Evolutionary conservation across 2,797 vertebrate species (phyloP).

Genomic region (Odontamblyopus lacepedii): DNA sequence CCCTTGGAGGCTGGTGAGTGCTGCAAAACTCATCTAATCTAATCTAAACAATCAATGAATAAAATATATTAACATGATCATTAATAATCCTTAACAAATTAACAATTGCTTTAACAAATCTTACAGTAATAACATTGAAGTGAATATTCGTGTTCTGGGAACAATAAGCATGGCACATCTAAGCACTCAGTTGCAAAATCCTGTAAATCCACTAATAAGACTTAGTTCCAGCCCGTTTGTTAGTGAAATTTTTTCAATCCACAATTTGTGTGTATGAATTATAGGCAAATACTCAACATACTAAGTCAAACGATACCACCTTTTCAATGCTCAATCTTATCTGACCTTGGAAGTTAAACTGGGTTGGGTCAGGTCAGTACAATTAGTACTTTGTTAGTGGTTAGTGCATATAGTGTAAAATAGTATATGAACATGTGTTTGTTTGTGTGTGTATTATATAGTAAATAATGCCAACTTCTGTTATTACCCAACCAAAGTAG

Average conservation of each 20-base stretch:
- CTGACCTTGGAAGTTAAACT: no score
- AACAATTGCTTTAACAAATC: background rate
- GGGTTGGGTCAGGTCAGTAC: no score
- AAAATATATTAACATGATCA: background rate
- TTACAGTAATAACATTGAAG: no score
- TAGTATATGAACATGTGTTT: no score
- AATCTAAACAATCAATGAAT: background rate
- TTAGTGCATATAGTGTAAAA: no score
- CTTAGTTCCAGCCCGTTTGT: background rate
- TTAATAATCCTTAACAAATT: background rate
- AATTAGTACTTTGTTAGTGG: no score
- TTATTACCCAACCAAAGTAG: background rate
- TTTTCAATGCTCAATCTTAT: no score
- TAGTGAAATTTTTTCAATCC: background rate
- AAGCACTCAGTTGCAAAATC: background rate
- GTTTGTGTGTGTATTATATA: no score
- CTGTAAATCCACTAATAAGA: constrained; percentile 1
- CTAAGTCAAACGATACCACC: no score
- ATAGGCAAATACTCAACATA: background rate
- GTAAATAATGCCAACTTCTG: background rate
- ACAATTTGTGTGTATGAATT: background rate
- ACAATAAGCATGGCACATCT: background rate
- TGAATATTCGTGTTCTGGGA: background rate
- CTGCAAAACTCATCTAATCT: background rate
- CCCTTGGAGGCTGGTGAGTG: constrained; percentile 71